phyloP scores from a whole-genome alignment of 2,797 vertebrate genomes.

The Gymnopithys bicolor region DNA sequence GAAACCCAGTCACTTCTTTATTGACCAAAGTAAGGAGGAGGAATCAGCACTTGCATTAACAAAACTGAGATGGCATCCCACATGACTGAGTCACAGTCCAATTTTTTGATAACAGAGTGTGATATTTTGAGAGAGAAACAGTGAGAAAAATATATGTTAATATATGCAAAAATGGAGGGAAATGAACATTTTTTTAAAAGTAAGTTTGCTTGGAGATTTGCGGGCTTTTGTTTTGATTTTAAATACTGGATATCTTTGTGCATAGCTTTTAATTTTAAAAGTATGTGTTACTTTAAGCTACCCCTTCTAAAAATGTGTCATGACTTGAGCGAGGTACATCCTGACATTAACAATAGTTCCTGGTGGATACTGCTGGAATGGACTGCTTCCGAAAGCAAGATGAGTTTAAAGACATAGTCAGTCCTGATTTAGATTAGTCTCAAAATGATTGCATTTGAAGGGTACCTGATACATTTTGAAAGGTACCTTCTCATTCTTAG shows the following conservation, averaged over 20 bases:
- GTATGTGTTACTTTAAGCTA: neutral
- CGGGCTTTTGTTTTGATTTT: neutral
- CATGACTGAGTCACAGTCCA: neutral
- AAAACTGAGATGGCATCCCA: neutral
- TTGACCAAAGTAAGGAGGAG: neutral
- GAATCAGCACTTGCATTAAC: neutral
- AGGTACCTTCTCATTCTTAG: neutral
- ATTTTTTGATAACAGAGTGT: neutral
- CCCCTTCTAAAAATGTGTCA: neutral
- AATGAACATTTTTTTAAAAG: neutral
- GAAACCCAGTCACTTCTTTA: neutral
- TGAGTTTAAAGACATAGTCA: neutral
- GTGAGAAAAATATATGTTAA: neutral
- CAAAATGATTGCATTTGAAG: neutral
- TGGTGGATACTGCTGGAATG: neutral
- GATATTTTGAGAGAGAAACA: neutral
- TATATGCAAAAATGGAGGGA: neutral
- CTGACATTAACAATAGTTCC: neutral
- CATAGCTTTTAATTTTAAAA: neutral
- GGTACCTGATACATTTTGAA: neutral
- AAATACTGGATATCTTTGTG: neutral
- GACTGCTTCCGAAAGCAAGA: neutral
- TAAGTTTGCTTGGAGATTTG: fast-evolving
- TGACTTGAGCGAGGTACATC: neutral
- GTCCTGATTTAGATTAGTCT: neutral